Conservation (phyloP, 2,113 vertebrate species). For the Gallinago media region DNA sequence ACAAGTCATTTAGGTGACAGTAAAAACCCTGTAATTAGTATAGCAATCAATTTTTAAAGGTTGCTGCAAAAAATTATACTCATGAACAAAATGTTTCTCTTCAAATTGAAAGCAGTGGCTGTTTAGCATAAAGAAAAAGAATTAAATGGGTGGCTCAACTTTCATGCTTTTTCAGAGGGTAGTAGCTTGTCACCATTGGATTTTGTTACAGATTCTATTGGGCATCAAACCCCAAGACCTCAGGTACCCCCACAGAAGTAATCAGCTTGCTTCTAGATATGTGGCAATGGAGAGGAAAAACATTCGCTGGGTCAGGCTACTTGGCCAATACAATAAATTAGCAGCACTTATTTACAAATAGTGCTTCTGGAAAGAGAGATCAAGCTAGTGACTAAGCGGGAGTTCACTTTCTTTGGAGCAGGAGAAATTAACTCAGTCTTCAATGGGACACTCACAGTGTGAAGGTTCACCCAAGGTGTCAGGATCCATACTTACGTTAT, state of each 20-base stretch:
- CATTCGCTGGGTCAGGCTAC: background rate
- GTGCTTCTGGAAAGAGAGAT: background rate
- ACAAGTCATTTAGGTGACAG: background rate
- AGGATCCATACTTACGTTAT: background rate
- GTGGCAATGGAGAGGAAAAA: background rate
- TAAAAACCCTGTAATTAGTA: background rate
- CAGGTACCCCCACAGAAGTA: background rate
- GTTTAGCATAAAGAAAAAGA: background rate
- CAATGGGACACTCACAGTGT: background rate
- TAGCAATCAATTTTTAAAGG: slow-evolving; percentile 34
- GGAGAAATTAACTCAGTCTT: background rate
- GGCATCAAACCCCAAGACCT: background rate
- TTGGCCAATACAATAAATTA: background rate
- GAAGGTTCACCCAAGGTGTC: background rate
- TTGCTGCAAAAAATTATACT: slow-evolving; percentile 8
- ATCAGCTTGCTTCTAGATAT: background rate
- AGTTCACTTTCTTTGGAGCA: background rate
- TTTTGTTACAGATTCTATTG: background rate
- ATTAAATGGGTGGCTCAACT: background rate
- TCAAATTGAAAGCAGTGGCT: background rate
- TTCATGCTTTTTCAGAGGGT: background rate
- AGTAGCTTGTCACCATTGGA: background rate
- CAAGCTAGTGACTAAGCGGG: background rate
- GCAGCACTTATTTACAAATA: background rate
- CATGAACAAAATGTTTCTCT: background rate